Evolutionary conservation across 2,888 invertebrate species (phyloP).

Genomic region (Rambutsinella grinnellia): DNA sequence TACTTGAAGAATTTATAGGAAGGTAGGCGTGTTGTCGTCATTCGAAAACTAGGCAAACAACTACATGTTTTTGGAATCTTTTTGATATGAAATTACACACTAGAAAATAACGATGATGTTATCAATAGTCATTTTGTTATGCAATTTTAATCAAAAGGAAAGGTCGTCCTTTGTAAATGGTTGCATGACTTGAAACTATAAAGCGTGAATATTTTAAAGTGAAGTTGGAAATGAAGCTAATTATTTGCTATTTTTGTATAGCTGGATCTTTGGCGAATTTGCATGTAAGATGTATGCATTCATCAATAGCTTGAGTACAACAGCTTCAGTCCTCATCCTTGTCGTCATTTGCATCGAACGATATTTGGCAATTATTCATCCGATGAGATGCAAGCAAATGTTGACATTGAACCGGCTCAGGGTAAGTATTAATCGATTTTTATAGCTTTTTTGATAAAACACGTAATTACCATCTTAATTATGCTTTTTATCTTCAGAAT

Average conservation of each 20-base stretch:
- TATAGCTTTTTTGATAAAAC: too few species aligned
- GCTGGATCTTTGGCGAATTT: slow-evolving; percentile 87
- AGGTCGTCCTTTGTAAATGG: too few species aligned
- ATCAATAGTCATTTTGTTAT: neutral
- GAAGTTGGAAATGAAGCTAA: neutral
- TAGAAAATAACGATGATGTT: neutral
- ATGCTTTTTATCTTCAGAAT: too few species aligned
- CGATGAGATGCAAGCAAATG: slow-evolving; percentile 86
- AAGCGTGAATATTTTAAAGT: too few species aligned
- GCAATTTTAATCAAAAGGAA: too few species aligned
- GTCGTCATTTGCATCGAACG: slow-evolving; percentile 90
- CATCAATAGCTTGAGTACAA: slow-evolving; percentile 88
- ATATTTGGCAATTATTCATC: slow-evolving; percentile 88
- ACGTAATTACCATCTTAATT: too few species aligned
- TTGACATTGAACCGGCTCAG: slow-evolving; percentile 81
- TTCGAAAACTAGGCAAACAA: too few species aligned
- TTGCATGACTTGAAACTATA: too few species aligned
- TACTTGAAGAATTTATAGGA: too few species aligned
- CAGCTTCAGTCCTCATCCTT: slow-evolving; percentile 89
- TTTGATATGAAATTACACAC: neutral
- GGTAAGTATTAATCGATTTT: slow-evolving; percentile 72
- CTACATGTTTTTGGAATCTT: too few species aligned
- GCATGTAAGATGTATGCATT: slow-evolving; percentile 94
- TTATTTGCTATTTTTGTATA: slow-evolving; percentile 70
- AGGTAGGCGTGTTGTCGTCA: too few species aligned